Conservation (phyloP, 2,113 vertebrate genomes). For the Sapayoa aenigma region DNA sequence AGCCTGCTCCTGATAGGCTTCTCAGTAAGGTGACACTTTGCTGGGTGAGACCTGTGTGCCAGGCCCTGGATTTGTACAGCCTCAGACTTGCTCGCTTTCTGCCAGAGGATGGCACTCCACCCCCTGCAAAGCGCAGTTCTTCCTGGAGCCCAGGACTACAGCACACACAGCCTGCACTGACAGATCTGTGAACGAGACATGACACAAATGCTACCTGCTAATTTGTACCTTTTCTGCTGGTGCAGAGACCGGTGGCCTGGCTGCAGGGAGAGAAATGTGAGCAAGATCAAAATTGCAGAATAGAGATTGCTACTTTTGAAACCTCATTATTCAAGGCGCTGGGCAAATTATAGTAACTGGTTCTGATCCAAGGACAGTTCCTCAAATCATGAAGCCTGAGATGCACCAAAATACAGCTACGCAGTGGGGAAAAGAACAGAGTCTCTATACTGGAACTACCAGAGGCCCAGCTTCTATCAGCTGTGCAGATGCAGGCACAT, state of each 20-base stretch:
- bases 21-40: conserved; percentile 25
- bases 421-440: fast-evolving
- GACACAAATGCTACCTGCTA: neutral
- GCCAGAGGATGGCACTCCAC: conserved; percentile 55
- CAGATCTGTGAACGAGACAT: neutral
- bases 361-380: neutral
- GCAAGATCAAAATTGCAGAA: neutral
- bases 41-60: neutral
- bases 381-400: neutral
- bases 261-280: neutral
- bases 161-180: neutral
- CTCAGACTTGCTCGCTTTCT: neutral
- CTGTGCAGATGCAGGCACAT: neutral
- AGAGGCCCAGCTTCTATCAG: neutral
- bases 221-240: conserved; percentile 4
- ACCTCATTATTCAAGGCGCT: neutral
- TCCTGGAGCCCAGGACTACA: neutral
- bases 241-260: neutral
- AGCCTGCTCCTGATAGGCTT: conserved; percentile 61
- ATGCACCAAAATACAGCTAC: neutral
- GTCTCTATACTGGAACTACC: neutral
- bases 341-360: neutral
- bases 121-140: neutral
- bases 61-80: neutral
- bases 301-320: neutral